Conservation (phyloP, 1,140 invertebrate species). For the Caenorhabditis inopinata region DNA sequence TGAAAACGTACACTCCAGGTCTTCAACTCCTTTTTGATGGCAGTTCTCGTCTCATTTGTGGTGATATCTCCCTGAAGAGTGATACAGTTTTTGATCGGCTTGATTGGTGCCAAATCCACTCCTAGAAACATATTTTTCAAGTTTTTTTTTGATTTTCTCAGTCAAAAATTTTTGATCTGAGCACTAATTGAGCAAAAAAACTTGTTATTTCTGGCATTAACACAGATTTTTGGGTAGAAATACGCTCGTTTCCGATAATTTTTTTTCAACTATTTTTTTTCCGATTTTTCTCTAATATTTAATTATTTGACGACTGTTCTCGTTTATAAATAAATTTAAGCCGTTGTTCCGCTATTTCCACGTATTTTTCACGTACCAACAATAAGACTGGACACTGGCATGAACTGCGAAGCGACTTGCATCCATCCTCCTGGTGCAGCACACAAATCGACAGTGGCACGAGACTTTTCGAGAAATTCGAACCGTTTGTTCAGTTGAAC, state of each 20-base stretch:
- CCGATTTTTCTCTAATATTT: neutral
- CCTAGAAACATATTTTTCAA: constrained; percentile 69
- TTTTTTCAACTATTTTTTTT: no score
- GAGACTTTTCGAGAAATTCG: constrained; percentile 90
- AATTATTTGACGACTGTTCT: neutral
- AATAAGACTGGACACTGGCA: constrained; percentile 92
- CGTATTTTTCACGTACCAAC: constrained; percentile 71
- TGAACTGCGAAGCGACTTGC: constrained; percentile 97
- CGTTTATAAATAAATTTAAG: neutral
- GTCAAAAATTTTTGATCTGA: no score
- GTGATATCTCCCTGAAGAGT: constrained; percentile 91
- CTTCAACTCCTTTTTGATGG: constrained; percentile 76
- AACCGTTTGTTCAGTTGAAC: constrained; percentile 96
- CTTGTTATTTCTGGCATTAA: no score
- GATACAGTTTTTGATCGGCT: constrained; percentile 85
- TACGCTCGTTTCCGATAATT: no score
- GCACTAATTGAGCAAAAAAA: no score
- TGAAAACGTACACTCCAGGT: constrained; percentile 74
- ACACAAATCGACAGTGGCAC: constrained; percentile 95
- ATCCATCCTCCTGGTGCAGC: constrained; percentile 99
- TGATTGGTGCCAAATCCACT: constrained; percentile 94
- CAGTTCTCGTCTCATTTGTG: constrained; percentile 78
- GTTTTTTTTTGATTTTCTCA: no score
- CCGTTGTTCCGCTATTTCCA: neutral
- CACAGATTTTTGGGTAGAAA: no score